Percentiles rank a stretch among this genome's conserved stretches.
Evolutionary conservation across 2,888 invertebrate species (phyloP).

Genomic region (Cerceris rybyensis): DNA sequence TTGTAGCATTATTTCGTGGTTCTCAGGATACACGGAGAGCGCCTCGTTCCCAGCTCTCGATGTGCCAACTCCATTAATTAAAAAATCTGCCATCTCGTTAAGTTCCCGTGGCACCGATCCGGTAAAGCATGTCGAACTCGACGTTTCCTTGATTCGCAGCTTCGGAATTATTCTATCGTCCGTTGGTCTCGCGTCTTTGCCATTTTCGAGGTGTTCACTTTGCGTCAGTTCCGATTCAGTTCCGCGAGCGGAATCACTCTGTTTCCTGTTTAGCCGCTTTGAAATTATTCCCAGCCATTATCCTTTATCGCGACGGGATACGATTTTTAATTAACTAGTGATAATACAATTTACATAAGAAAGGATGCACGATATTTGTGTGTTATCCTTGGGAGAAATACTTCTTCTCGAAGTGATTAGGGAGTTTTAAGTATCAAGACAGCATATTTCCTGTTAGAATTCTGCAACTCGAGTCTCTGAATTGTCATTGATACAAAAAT

Average conservation of each 20-base stretch:
- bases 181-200: background rate
- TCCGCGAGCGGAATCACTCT: background rate
- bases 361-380: no score
- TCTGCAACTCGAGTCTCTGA: no score
- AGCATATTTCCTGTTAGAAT: no score
- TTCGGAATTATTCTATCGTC: conserved; percentile 41
- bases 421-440: no score
- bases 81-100: conserved; percentile 68
- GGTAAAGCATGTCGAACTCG: conserved; percentile 57
- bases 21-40: conserved; percentile 69
- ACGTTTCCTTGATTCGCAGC: conserved; percentile 41
- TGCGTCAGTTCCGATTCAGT: conserved; percentile 9
- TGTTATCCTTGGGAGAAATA: no score
- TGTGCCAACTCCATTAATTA: conserved; percentile 73
- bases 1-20: conserved; percentile 72
- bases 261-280: background rate
- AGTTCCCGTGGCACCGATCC: conserved; percentile 65
- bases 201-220: background rate
- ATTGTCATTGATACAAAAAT: no score
- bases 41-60: conserved; percentile 75
- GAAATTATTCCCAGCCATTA: background rate
- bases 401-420: no score
- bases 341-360: no score
- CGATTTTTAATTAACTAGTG: background rate
- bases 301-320: background rate